These are phyloP conservation scores for Paramuricea clavata DNA, from an alignment of 92 coral and sea anemone genomes.

Conservation along the genomic window DNA sequence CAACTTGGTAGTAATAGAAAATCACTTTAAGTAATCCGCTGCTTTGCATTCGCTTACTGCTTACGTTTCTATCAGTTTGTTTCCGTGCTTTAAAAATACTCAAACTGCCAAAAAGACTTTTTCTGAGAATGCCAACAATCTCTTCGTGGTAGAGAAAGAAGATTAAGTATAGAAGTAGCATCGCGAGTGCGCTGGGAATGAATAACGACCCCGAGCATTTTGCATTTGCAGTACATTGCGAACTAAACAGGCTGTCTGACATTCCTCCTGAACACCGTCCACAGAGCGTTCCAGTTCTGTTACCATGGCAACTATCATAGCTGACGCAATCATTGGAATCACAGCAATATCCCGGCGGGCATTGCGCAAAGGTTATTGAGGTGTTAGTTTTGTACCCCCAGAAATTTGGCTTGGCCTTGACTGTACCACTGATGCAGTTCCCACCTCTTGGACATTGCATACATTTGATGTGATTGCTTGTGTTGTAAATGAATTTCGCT, in stretches of 20 bases:
- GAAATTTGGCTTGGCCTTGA: constrained; percentile 34
- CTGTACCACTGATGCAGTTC: not conserved
- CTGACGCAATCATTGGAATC: constrained; percentile 16
- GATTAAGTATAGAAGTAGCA: not conserved
- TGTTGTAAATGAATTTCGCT: not conserved
- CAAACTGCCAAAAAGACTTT: not conserved
- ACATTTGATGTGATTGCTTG: constrained; percentile 1
- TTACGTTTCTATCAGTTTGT: not conserved
- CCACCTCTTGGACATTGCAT: constrained; percentile 23
- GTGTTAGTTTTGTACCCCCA: constrained; percentile 23
- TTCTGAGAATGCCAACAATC: not conserved
- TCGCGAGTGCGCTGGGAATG: not conserved
- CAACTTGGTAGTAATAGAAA: constrained; percentile 41
- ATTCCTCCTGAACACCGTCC: constrained; percentile 27
- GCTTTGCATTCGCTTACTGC: not conserved
- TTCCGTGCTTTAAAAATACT: not conserved
- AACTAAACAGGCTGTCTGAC: constrained; percentile 25
- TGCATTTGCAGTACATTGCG: constrained; percentile 6
- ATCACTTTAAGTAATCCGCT: constrained; percentile 32
- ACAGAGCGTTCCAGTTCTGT: constrained; percentile 42
- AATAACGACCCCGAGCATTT: not conserved
- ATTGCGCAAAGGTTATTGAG: constrained; percentile 4
- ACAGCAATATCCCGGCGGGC: constrained; percentile 43
- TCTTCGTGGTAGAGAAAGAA: constrained; percentile 37
- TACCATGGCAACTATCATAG: constrained; percentile 33